Conservation (phyloP, 2,113 vertebrate species). For the Hypanus sabinus region DNA sequence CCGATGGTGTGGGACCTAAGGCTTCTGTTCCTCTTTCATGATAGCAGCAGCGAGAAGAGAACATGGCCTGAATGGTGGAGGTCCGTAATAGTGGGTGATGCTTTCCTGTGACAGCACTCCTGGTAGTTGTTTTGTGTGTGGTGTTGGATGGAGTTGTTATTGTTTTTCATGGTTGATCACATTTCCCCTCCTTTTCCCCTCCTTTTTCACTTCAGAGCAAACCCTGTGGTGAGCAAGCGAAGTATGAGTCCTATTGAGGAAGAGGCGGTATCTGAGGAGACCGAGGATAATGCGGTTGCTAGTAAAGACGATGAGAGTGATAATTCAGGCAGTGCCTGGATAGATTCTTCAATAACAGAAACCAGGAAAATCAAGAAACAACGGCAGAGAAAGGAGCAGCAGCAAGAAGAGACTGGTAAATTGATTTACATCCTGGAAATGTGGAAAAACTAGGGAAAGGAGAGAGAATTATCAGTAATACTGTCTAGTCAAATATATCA, state of each 20-base stretch:
- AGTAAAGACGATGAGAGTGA: slow-evolving; percentile 49
- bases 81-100: too few relatives aligned
- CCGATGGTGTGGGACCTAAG: too few relatives aligned
- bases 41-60: too few relatives aligned
- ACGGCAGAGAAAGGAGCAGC: slow-evolving; percentile 66
- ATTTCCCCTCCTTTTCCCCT: too few relatives aligned
- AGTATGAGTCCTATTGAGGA: slow-evolving; percentile 71
- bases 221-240: slow-evolving; percentile 59
- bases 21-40: too few relatives aligned
- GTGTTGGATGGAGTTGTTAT: too few relatives aligned
- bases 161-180: background rate
- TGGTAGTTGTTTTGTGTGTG: too few relatives aligned
- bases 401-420: slow-evolving; percentile 57
- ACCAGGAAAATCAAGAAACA: slow-evolving; percentile 66
- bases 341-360: slow-evolving; percentile 52
- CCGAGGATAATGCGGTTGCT: slow-evolving; percentile 41
- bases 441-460: background rate
- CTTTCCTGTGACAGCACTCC: too few relatives aligned
- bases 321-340: slow-evolving; percentile 48
- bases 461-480: background rate
- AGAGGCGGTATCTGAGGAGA: slow-evolving; percentile 52
- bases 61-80: too few relatives aligned
- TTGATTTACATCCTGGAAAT: background rate
- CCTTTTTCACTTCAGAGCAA: background rate
- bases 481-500: background rate